These are phyloP conservation scores for Apamea monoglypha DNA, from an alignment of 2,888 invertebrate species.

Conservation along the genomic window DNA sequence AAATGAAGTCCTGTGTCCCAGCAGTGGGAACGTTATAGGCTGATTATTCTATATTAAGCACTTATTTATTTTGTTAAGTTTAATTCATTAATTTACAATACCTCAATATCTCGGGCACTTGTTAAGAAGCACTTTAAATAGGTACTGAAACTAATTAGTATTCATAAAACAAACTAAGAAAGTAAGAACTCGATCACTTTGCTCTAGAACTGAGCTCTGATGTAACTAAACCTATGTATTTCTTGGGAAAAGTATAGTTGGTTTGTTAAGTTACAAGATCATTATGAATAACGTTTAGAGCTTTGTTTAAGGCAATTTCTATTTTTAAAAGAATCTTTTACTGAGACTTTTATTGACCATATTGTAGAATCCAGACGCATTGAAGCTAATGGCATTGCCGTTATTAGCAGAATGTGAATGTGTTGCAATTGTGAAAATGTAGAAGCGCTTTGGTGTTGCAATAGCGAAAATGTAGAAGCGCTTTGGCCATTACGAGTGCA, in stretches of 20 bases:
- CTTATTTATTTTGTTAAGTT: background rate
- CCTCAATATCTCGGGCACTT: background rate
- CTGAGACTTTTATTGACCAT: background rate
- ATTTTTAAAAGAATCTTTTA: background rate
- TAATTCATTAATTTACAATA: background rate
- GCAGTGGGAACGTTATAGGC: background rate
- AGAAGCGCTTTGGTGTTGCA: background rate
- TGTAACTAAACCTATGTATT: background rate
- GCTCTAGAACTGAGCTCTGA: background rate
- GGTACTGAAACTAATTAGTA: constrained; percentile 11
- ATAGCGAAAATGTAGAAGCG: background rate
- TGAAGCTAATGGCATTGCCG: constrained; percentile 1
- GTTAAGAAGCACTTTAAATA: background rate
- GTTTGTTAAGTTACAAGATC: constrained; percentile 1
- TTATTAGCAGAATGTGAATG: background rate
- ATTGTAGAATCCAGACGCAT: constrained; percentile 5
- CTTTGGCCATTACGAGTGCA: background rate
- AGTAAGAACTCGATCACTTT: background rate
- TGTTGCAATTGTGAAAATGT: background rate
- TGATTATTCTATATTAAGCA: background rate
- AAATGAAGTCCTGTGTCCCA: background rate
- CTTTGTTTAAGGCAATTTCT: background rate
- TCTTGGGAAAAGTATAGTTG: constrained; percentile 19
- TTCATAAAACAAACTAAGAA: constrained; percentile 20
- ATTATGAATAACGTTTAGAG: constrained; percentile 1